Percentiles rank a stretch among this genome's conserved stretches.
phyloP scores from a whole-genome alignment of 1,140 invertebrate species.

The Panulirus ornatus region DNA sequence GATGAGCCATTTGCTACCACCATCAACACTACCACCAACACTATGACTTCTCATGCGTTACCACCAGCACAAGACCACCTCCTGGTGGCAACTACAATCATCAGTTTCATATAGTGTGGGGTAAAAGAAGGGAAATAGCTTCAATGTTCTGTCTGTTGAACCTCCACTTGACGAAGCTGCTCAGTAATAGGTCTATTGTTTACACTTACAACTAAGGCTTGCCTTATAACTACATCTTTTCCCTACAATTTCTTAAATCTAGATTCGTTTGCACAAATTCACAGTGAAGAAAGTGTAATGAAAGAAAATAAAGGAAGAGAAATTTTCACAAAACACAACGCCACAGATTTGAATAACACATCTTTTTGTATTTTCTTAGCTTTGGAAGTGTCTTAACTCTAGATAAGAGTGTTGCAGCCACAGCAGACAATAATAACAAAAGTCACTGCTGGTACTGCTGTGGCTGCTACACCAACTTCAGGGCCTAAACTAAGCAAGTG shows the following conservation, averaged over 20 bases:
- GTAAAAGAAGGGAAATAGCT: background rate
- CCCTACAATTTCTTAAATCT: slow-evolving; percentile 73
- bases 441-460: slow-evolving; percentile 22
- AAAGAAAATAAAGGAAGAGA: slow-evolving; percentile 63
- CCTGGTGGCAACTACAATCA: background rate
- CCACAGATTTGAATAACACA: slow-evolving; percentile 71
- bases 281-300: slow-evolving; percentile 71
- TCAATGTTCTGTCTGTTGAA: background rate
- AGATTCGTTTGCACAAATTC: slow-evolving; percentile 74
- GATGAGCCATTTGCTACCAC: slow-evolving; percentile 24
- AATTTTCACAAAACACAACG: slow-evolving; percentile 70
- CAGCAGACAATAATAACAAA: slow-evolving; percentile 5
- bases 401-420: slow-evolving; percentile 38
- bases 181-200: slow-evolving; percentile 64
- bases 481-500: slow-evolving; percentile 68
- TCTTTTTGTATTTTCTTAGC: slow-evolving; percentile 72
- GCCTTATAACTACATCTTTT: slow-evolving; percentile 62
- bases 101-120: background rate
- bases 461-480: slow-evolving; percentile 57
- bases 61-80: slow-evolving; percentile 20
- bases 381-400: slow-evolving; percentile 71
- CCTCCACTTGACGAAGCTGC: slow-evolving; percentile 41
- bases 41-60: background rate
- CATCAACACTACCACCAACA: background rate
- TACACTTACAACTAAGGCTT: slow-evolving; percentile 71